phyloP scores from a whole-genome alignment of 2,113 vertebrate species.

The Menidia beryllina region DNA sequence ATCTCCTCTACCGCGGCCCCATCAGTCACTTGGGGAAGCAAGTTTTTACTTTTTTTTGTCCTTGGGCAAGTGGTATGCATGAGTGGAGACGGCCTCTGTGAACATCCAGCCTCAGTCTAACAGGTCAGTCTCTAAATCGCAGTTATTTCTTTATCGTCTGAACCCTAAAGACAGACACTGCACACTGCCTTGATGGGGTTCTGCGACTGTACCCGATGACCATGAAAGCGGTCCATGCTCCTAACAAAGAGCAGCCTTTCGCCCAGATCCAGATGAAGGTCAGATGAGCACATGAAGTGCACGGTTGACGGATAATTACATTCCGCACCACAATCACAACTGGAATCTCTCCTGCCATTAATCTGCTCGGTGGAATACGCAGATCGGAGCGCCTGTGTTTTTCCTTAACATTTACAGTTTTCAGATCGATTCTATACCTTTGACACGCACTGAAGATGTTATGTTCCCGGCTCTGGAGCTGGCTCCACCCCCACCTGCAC shows the following conservation, averaged over 20 bases:
- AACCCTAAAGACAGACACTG: constrained; percentile 26
- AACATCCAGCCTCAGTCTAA: constrained; percentile 56
- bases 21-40: constrained; percentile 53
- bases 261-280: not conserved
- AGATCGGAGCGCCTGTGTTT: constrained; percentile 51
- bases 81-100: constrained; percentile 42
- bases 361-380: constrained; percentile 52
- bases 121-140: constrained; percentile 51
- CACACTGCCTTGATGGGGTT: not conserved
- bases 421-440: constrained; percentile 23
- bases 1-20: constrained; percentile 33
- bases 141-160: constrained; percentile 31
- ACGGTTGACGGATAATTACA: constrained; percentile 32
- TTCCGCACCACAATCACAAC: constrained; percentile 52
- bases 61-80: constrained; percentile 50
- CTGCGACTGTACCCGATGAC: not conserved
- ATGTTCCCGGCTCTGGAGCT: too few species aligned
- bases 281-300: constrained; percentile 3
- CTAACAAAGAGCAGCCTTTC: not conserved
- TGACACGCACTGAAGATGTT: constrained; percentile 42
- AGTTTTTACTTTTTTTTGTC: constrained; percentile 29
- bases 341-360: constrained; percentile 38
- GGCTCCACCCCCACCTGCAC: too few species aligned
- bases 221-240: not conserved
- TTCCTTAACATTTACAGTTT: constrained; percentile 25